Percentiles rank a stretch among this genome's conserved stretches.
phyloP scores from a whole-genome alignment of 2,113 vertebrate genomes.

The Chaetura pelagica region DNA sequence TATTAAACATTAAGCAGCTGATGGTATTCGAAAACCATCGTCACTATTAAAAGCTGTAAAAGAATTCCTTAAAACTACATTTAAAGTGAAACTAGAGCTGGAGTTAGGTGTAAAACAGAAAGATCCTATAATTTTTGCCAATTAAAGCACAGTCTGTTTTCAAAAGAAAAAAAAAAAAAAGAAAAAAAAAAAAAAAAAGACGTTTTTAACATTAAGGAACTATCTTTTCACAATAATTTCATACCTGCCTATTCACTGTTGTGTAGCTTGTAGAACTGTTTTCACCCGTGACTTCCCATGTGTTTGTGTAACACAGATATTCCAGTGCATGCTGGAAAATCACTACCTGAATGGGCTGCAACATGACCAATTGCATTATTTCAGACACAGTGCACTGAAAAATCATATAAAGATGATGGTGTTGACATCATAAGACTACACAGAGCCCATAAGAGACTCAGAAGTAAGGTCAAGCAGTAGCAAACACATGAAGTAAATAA shows the following conservation, averaged over 20 bases:
- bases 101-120: neutral
- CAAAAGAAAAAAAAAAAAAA: neutral
- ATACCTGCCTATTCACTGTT: neutral
- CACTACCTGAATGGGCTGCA: neutral
- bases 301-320: neutral
- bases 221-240: neutral
- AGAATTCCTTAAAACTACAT: neutral
- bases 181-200: neutral
- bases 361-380: neutral
- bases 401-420: neutral
- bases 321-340: neutral
- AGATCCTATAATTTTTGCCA: neutral
- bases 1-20: conserved; percentile 76
- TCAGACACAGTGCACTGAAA: neutral
- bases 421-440: neutral
- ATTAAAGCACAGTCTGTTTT: neutral
- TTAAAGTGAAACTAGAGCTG: neutral
- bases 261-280: neutral
- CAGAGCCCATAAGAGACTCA: neutral
- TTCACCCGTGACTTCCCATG: neutral
- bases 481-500: neutral
- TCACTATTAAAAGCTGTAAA: conserved; percentile 5
- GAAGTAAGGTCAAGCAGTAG: neutral
- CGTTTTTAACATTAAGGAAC: neutral
- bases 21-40: neutral